Evolutionary conservation across 2,113 vertebrate species (phyloP).

Genomic region (Scartelaos histophorus): DNA sequence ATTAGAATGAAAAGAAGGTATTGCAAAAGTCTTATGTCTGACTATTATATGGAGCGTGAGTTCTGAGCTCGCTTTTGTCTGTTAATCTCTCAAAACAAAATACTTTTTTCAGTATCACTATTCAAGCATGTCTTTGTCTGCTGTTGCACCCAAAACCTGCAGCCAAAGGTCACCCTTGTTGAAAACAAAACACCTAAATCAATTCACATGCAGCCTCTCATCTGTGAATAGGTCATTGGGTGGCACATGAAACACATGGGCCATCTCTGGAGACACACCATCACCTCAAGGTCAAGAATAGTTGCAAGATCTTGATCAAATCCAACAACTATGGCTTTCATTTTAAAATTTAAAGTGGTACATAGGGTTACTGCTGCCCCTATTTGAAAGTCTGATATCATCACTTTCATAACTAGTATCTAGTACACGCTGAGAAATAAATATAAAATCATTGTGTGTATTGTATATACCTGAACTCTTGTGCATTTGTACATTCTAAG

Average conservation of each 20-base stretch:
- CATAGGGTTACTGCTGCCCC: too few relatives aligned
- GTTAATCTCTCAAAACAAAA: conserved; percentile 10
- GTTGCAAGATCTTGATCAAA: conserved; percentile 2
- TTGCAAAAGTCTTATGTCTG: too few relatives aligned
- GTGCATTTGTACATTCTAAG: neutral
- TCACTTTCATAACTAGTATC: neutral
- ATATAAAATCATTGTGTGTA: neutral
- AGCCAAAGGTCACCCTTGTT: conserved; percentile 49
- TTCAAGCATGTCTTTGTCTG: conserved; percentile 18
- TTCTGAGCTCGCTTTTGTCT: conserved; percentile 10
- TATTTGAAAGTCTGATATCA: neutral
- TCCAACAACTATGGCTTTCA: too few relatives aligned
- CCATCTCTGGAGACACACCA: conserved; percentile 33
- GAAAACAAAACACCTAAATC: conserved; percentile 39
- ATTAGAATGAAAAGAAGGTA: too few relatives aligned
- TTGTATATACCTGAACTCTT: neutral
- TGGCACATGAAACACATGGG: conserved; percentile 46
- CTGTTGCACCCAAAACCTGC: conserved; percentile 15
- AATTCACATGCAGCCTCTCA: conserved; percentile 43
- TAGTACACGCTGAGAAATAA: neutral
- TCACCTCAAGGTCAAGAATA: conserved; percentile 47
- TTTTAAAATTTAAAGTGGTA: too few relatives aligned
- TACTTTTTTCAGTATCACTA: neutral
- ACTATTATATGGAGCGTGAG: neutral
- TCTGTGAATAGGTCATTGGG: conserved; percentile 49